Percentiles rank a stretch among this genome's conserved stretches.
phyloP scores from a whole-genome alignment of 2,888 invertebrate genomes.

The Plebejus melissa region DNA sequence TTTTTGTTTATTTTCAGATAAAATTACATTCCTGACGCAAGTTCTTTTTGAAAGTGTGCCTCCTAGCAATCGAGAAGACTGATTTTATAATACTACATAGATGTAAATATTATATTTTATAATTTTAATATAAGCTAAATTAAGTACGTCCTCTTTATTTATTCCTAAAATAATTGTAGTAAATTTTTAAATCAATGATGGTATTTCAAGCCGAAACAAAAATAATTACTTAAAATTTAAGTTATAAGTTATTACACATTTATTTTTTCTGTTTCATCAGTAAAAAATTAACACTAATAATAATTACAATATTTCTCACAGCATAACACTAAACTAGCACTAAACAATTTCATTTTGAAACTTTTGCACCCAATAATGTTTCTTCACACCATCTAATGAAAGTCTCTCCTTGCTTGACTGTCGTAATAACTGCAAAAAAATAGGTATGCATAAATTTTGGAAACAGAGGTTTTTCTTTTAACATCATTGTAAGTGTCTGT shows the following conservation, averaged over 20 bases:
- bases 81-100: constrained; percentile 42
- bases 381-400: constrained; percentile 82
- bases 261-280: background rate
- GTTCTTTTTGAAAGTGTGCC: constrained; percentile 84
- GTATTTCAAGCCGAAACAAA: too few relatives aligned
- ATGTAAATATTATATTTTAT: constrained; percentile 32
- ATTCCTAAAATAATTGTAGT: background rate
- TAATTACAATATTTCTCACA: background rate
- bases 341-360: constrained; percentile 39
- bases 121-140: constrained; percentile 26
- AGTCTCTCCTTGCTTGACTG: constrained; percentile 82
- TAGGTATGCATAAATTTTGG: background rate
- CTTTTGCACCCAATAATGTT: constrained; percentile 83
- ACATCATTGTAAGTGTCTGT: too few relatives aligned
- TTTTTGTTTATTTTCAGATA: constrained; percentile 71
- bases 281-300: background rate
- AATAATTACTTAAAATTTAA: too few relatives aligned
- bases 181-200: background rate
- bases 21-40: constrained; percentile 82
- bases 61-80: constrained; percentile 71
- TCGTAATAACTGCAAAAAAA: constrained; percentile 80
- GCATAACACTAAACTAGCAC: constrained; percentile 1
- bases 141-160: background rate
- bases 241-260: background rate
- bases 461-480: background rate